Base-by-base conservation (phyloP, 2,797 vertebrate species). In the Mus spretus region DNA sequence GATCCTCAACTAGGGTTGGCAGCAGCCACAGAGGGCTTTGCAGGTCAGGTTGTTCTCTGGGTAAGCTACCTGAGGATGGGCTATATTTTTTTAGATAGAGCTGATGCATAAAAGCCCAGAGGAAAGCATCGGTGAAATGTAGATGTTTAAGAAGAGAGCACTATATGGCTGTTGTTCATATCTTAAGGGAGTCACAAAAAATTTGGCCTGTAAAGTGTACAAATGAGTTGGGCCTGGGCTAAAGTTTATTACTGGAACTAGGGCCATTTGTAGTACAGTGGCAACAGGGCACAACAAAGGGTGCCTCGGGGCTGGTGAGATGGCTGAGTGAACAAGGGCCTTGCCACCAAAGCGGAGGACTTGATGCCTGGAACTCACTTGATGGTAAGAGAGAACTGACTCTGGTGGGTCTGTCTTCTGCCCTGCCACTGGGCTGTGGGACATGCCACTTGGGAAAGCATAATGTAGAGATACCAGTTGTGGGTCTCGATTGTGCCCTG, bases 121-220 rank as follows among this genome's bases (percentile, higher is more conserved):
- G 20, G 9, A 61, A n/a, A 34, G 20, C 17, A 11, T 78, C 28
- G 3, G 57, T 31, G 44, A 74, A 31, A 47, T n/a, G 37, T 17
- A 34, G 72, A 10, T 0, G 13, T 37, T 17, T 22, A 15, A 79
- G n/a, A 8, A 89, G 19, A 65, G 1, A 1, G 4, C 0, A 1
- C 37, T 4, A 3, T 31, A 31, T 74, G 4, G 1, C 6, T 55
- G 20, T 40, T 72, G 8, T 19, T 78, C 67, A 34, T 15, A 24
- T 17, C 26, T 19, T 37, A 44, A 84, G 0, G 15, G 20, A 26
- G 3, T 67, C 75, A 78, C 17, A 11, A 2, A 15, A 8, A 61
- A 10, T 20, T 70, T 82, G 55, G 9, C 82, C 6, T 50, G 12
- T 75, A 15, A 10, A 22, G 63, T 47, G 34, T 6, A 47, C 9